Percentiles rank a stretch among this genome's conserved stretches.
These are phyloP conservation scores for Metellina segmentata DNA, from an alignment of 2,888 invertebrate genomes.

Conservation along the genomic window DNA sequence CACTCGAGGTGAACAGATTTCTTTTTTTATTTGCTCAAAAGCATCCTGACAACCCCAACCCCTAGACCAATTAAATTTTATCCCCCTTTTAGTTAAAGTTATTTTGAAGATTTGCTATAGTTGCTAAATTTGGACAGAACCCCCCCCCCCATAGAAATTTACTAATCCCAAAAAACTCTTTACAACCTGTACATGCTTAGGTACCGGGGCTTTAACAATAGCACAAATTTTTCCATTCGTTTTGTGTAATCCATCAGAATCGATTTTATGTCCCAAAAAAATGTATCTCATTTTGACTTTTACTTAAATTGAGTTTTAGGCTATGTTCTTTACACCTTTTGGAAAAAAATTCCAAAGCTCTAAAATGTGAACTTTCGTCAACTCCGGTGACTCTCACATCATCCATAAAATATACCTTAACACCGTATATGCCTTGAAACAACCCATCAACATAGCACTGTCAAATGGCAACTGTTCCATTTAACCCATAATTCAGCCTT, in stretches of 20 bases:
- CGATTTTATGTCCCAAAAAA: conserved; percentile 24
- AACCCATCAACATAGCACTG: conserved; percentile 7
- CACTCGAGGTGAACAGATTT: conserved; percentile 11
- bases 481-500: conserved; percentile 34
- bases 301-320: conserved; percentile 4
- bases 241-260: neutral
- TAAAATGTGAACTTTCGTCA: neutral
- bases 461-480: conserved; percentile 18
- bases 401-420: conserved; percentile 33
- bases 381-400: neutral
- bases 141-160: conserved; percentile 23
- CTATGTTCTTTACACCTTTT: too few relatives aligned
- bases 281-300: conserved; percentile 5
- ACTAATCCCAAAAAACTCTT: conserved; percentile 7
- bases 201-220: neutral
- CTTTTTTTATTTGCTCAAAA: conserved; percentile 30
- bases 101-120: conserved; percentile 27
- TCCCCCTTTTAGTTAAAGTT: conserved; percentile 4
- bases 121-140: conserved; percentile 25
- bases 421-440: conserved; percentile 7
- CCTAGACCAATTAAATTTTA: conserved; percentile 18
- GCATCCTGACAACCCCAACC: conserved; percentile 24
- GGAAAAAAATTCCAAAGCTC: neutral
- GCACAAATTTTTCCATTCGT: neutral
- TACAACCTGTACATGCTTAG: conserved; percentile 7